Evolutionary conservation across 2,797 vertebrate species (phyloP).

Genomic region (Pantherophis vulpinus): DNA sequence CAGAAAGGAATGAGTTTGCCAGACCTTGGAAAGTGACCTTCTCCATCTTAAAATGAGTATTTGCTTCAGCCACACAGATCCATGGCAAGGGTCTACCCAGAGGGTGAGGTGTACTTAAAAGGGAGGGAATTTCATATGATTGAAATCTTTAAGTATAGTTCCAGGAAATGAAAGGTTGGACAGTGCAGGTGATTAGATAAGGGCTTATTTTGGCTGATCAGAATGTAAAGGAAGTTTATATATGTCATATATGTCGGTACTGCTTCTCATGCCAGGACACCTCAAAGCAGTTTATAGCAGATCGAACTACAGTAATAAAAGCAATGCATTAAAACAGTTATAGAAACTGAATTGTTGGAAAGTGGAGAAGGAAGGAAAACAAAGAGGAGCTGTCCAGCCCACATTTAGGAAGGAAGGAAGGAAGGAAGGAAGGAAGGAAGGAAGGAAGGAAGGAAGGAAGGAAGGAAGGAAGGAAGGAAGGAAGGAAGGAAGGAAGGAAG

Average conservation of each 20-base stretch:
- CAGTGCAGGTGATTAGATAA: not conserved
- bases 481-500: too few species aligned
- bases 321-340: not conserved
- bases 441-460: too few species aligned
- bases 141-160: not conserved
- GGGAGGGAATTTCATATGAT: not conserved
- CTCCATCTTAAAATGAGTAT: not conserved
- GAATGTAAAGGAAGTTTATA: not conserved
- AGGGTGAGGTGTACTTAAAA: not conserved
- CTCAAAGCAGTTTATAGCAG: not conserved
- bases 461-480: too few species aligned
- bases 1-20: not conserved
- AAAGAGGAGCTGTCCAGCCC: not conserved
- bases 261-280: not conserved
- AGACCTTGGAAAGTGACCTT: not conserved
- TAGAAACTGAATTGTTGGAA: not conserved
- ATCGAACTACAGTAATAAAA: not conserved
- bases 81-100: not conserved
- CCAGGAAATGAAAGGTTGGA: not conserved
- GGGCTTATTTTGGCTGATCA: not conserved
- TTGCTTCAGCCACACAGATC: too few species aligned
- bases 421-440: not conserved
- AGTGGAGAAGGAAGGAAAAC: not conserved
- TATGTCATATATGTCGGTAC: not conserved
- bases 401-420: not conserved